phyloP scores from a whole-genome alignment of 2,888 invertebrate species.

The Diarsia brunnea region DNA sequence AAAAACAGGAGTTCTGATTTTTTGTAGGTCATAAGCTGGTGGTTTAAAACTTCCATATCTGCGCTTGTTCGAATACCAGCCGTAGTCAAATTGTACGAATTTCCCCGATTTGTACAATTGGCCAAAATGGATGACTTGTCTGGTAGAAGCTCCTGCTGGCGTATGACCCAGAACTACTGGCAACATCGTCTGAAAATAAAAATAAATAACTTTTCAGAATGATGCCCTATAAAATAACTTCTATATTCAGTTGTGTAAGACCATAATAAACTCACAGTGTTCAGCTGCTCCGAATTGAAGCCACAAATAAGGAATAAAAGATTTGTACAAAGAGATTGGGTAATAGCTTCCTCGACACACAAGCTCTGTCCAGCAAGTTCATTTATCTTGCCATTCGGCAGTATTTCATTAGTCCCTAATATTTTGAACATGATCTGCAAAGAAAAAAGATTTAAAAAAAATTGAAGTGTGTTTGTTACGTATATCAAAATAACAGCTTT shows the following conservation, averaged over 20 bases:
- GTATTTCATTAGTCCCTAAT: conserved; percentile 89
- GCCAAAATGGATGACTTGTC: conserved; percentile 88
- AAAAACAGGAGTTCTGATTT: conserved; percentile 86
- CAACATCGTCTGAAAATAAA: conserved; percentile 84
- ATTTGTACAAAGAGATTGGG: conserved; percentile 91
- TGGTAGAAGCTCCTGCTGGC: conserved; percentile 88
- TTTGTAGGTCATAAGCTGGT: conserved; percentile 87
- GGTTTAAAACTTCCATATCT: conserved; percentile 87
- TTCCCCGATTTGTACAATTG: conserved; percentile 85
- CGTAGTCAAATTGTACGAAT: conserved; percentile 89
- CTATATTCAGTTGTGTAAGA: not conserved
- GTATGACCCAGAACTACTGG: conserved; percentile 88
- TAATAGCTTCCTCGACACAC: conserved; percentile 88
- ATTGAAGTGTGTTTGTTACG: too few relatives aligned
- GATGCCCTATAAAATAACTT: not conserved
- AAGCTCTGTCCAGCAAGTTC: conserved; percentile 84
- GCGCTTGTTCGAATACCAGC: conserved; percentile 81
- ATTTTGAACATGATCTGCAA: conserved; percentile 82
- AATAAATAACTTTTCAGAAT: not conserved
- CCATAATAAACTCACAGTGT: conserved; percentile 81
- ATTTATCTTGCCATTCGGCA: conserved; percentile 89
- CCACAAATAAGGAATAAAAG: conserved; percentile 92
- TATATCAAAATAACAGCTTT: too few relatives aligned
- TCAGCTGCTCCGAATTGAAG: conserved; percentile 87
- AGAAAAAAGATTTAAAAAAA: not conserved